Conservation (phyloP, 2,797 vertebrate species). For the Muscicapa striata region DNA sequence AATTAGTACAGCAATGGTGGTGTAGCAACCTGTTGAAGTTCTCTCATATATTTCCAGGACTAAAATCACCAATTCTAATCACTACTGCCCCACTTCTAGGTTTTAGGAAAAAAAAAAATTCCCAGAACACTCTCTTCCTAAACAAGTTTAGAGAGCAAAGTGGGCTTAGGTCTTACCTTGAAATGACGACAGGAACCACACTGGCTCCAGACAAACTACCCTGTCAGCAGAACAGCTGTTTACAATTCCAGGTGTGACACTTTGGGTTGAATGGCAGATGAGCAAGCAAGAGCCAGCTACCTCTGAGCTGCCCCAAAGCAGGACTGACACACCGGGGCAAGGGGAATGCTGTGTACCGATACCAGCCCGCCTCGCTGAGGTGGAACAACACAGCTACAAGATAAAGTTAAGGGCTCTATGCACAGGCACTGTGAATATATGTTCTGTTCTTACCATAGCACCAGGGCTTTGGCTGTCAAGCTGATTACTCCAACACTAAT, state of each 20-base stretch:
- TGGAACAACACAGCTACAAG: accelerated
- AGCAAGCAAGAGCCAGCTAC: not conserved
- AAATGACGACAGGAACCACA: not conserved
- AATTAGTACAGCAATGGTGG: not conserved
- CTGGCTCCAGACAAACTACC: not conserved
- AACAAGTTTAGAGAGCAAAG: not conserved
- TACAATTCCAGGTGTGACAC: not conserved
- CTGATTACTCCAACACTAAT: not conserved
- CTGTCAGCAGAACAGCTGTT: not conserved
- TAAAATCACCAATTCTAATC: not conserved
- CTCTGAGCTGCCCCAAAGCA: not conserved
- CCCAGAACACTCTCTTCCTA: not conserved
- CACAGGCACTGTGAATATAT: accelerated
- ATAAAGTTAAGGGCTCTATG: not conserved
- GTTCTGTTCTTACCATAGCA: not conserved
- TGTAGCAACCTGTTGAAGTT: not conserved
- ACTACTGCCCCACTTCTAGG: not conserved
- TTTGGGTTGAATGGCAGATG: not conserved
- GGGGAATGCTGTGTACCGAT: accelerated
- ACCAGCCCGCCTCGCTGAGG: not conserved
- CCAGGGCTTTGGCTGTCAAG: not conserved
- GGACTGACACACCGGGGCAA: accelerated
- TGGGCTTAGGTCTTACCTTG: not conserved
- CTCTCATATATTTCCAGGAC: not conserved
- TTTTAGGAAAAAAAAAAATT: not conserved